A percentile compares a stretch with the other conserved stretches of the same genome.
phyloP scores from a whole-genome alignment of 2,888 invertebrate species.

The Gortyna flavago region DNA sequence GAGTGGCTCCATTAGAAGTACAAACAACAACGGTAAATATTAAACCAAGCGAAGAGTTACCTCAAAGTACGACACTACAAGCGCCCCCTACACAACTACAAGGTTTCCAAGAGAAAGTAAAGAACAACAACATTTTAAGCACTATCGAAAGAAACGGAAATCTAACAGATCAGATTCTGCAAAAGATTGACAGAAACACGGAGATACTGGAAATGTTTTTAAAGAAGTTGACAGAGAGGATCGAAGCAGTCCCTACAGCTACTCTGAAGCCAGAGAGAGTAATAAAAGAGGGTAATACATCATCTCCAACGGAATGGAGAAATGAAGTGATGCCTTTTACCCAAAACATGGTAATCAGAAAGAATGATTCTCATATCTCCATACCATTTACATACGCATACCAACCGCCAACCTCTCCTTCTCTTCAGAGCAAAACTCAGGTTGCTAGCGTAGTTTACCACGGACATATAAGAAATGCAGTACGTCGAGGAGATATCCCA shows the following conservation, averaged over 20 bases:
- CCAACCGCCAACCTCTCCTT: conserved; percentile 60
- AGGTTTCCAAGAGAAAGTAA: conserved; percentile 38
- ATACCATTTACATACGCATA: conserved; percentile 77
- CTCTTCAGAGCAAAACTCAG: conserved; percentile 56
- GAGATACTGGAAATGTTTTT: conserved; percentile 78
- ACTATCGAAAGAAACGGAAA: conserved; percentile 78
- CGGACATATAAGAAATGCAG: conserved; percentile 72
- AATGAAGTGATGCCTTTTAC: conserved; percentile 9
- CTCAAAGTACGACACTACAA: conserved; percentile 30
- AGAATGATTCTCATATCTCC: conserved; percentile 63
- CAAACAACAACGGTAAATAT: conserved; percentile 33
- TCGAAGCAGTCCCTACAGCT: conserved; percentile 19
- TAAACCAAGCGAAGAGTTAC: conserved; percentile 6
- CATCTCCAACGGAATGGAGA: conserved; percentile 14
- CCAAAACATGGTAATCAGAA: conserved; percentile 42
- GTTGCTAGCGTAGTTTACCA: conserved; percentile 73
- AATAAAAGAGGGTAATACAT: not conserved
- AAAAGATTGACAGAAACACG: conserved; percentile 82
- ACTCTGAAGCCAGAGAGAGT: not conserved
- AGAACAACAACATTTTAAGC: conserved; percentile 66
- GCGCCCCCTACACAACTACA: conserved; percentile 19
- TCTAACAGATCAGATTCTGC: conserved; percentile 78
- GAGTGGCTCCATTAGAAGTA: conserved; percentile 46
- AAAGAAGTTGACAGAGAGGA: conserved; percentile 72
- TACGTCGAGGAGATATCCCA: conserved; percentile 29